These are phyloP conservation scores for Pantelozetes paolii DNA, from an alignment of 2,888 invertebrate species.

Conservation along the genomic window DNA sequence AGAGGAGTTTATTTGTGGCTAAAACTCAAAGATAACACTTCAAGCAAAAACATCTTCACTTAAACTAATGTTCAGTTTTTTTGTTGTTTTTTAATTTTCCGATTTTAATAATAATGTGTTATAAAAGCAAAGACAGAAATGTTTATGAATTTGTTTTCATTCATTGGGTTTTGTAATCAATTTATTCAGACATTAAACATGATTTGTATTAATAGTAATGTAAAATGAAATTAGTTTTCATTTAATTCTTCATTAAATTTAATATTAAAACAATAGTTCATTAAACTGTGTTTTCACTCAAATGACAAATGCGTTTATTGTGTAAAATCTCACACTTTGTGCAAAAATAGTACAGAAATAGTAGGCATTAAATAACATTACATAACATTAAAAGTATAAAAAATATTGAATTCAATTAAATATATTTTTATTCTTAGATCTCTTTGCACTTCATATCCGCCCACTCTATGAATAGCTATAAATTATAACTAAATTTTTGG, in stretches of 20 bases:
- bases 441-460: neutral
- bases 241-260: neutral
- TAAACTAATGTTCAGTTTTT: neutral
- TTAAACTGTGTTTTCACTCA: slow-evolving; percentile 4
- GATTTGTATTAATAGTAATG: too few species aligned
- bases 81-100: neutral
- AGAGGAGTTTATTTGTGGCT: neutral
- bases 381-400: neutral
- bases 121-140: too few species aligned
- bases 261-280: neutral
- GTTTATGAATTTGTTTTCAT: too few species aligned
- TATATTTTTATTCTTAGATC: neutral
- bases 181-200: too few species aligned
- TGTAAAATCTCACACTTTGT: slow-evolving; percentile 5
- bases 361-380: slow-evolving; percentile 6
- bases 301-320: slow-evolving; percentile 33
- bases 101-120: too few species aligned
- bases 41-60: too few species aligned
- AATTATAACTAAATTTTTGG: slow-evolving; percentile 4
- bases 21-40: too few species aligned
- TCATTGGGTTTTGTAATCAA: too few species aligned
- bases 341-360: neutral
- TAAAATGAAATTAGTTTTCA: too few species aligned
- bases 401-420: slow-evolving; percentile 21
- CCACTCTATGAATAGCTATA: slow-evolving; percentile 23